These are phyloP conservation scores for Cephus spinipes DNA, from an alignment of 2,888 invertebrate species.

Conservation along the genomic window DNA sequence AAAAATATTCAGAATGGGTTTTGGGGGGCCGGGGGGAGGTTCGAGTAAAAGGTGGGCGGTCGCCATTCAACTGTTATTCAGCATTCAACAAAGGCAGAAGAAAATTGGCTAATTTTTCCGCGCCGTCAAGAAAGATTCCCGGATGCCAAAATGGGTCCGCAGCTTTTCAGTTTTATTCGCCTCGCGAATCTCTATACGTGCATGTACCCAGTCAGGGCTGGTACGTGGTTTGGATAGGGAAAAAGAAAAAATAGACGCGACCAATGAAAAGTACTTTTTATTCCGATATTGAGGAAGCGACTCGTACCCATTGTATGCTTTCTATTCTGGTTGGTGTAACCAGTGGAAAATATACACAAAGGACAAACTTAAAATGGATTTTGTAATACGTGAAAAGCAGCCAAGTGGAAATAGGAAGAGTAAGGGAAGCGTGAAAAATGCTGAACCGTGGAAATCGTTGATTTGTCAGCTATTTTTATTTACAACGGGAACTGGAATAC, in stretches of 20 bases:
- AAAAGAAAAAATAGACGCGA: background rate
- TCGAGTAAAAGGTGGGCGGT: conserved; percentile 13
- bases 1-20: background rate
- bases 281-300: background rate
- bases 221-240: background rate
- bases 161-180: background rate
- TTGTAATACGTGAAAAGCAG: background rate
- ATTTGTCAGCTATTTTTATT: background rate
- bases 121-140: background rate
- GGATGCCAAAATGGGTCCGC: background rate
- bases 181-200: background rate
- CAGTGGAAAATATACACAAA: background rate
- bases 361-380: background rate
- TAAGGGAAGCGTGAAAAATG: background rate
- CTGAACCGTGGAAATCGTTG: background rate
- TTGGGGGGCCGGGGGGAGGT: background rate
- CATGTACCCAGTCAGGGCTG: background rate
- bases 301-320: background rate
- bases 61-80: conserved; percentile 28
- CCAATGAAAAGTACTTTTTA: background rate
- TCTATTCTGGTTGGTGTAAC: background rate
- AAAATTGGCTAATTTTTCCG: conserved; percentile 47
- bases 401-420: background rate
- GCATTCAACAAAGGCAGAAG: conserved; percentile 38
- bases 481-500: background rate